These are phyloP conservation scores for Etheostoma nigrum DNA, from an alignment of 2,797 vertebrate species.

Conservation along the genomic window DNA sequence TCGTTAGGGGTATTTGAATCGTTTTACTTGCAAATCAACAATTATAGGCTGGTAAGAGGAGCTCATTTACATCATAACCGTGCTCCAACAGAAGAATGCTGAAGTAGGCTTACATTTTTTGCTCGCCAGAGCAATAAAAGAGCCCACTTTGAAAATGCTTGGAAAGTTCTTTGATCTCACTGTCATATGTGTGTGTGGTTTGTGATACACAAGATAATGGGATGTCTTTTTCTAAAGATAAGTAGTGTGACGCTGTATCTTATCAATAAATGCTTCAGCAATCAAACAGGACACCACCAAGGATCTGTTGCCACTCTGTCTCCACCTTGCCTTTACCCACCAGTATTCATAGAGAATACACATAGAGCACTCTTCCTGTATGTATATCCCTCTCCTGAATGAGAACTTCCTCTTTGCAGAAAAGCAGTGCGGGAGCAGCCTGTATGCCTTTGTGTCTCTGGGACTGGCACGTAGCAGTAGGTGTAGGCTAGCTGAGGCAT, in stretches of 20 bases:
- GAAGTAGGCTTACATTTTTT: slow-evolving; percentile 52
- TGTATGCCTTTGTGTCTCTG: slow-evolving; percentile 76
- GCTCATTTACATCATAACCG: slow-evolving; percentile 20
- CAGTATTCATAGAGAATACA: slow-evolving; percentile 74
- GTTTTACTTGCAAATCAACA: slow-evolving; percentile 15
- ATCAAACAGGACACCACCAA: slow-evolving; percentile 64
- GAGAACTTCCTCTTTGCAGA: slow-evolving; percentile 70
- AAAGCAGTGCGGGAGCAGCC: slow-evolving; percentile 73
- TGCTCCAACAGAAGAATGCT: slow-evolving; percentile 43
- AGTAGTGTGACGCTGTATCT: slow-evolving; percentile 70
- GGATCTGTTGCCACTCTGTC: slow-evolving; percentile 69
- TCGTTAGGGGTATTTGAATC: not conserved
- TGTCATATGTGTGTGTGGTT: slow-evolving; percentile 67
- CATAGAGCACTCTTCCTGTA: slow-evolving; percentile 82
- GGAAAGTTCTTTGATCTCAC: slow-evolving; percentile 75
- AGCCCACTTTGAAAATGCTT: slow-evolving; percentile 53
- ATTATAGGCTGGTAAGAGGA: slow-evolving; percentile 1
- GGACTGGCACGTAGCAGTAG: slow-evolving; percentile 72
- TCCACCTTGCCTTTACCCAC: slow-evolving; percentile 48
- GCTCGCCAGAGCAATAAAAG: slow-evolving; percentile 55
- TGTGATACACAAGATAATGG: slow-evolving; percentile 73
- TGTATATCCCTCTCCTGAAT: slow-evolving; percentile 67
- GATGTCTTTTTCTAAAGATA: slow-evolving; percentile 69
- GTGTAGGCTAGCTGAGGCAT: slow-evolving; percentile 79
- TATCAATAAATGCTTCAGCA: slow-evolving; percentile 82